Evolutionary conservation across 37 sponge, comb jelly and placozoan genomes (phyloP), one percentile per base, ranked within the genome.

Genomic region (Cladorhizidae sp.): DNA sequence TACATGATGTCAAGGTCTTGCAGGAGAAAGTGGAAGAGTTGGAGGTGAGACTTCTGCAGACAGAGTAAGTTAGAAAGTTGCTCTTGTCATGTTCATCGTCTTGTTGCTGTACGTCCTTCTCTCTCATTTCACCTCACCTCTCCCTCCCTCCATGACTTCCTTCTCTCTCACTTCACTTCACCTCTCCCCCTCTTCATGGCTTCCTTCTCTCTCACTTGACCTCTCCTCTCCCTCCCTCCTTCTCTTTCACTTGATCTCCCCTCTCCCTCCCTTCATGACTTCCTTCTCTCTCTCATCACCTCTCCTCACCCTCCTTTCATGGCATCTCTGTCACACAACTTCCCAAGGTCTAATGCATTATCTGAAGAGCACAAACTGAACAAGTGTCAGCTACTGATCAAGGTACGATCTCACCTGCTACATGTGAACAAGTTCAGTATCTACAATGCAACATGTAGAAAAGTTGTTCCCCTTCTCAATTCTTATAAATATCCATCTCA

Each of bases 241-340:
- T 45, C 49, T 45, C 9, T 45, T 9, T 45, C 49, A 12, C 49
- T 9, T 45, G 5, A 12, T 45, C 49, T 45, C 9, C 9, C 49
- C 9, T 45, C 49, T 38, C 70, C 70, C 37, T 35, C 70, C 70
- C 40, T 14, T 14, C 38, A 21, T 14, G 9, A 6, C n/a, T 35
- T 14, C 40, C 38, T 39, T 5, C 45, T 41, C 43, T 25, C 43
- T 41, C 45, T 41, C 45, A 21, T 43, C 11, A 2, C n/a, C 72
- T 71, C 72, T 22, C 43, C 72, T 41, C 72, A n/a, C n/a, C n/a
- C n/a, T n/a, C 39, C 72, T 71, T 23, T 21, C 21, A n/a, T n/a
- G n/a, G n/a, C n/a, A n/a, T n/a, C n/a, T n/a, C n/a, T n/a, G n/a
- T n/a, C n/a, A n/a, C n/a, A n/a, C n/a, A n/a, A n/a, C 43, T 42